A percentile compares a stretch with the other conserved stretches of the same genome.
These are phyloP conservation scores for Bursaphelenchus okinawaensis DNA, from an alignment of 2,888 invertebrate genomes.

Conservation along the genomic window DNA sequence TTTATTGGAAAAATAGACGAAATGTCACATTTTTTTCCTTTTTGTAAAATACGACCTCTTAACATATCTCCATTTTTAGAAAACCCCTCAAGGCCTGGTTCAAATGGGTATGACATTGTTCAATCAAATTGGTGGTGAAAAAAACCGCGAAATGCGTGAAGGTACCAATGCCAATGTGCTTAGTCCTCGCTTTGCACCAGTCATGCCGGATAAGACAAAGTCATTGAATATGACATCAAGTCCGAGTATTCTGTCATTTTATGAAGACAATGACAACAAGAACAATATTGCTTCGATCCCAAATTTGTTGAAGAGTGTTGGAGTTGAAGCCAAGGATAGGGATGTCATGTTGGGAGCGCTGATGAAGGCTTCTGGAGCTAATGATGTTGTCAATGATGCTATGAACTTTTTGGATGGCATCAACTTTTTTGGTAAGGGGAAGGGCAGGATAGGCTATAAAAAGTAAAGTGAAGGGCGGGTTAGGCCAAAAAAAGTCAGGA, in stretches of 20 bases:
- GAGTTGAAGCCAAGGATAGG: slow-evolving; percentile 39
- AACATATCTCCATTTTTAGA: too few species aligned
- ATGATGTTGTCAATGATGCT: slow-evolving; percentile 42
- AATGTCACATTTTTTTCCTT: too few species aligned
- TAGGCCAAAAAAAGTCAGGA: too few species aligned
- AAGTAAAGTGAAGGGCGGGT: too few species aligned
- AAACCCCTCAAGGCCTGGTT: slow-evolving; percentile 23
- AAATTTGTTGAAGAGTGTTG: slow-evolving; percentile 38
- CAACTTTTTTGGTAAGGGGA: slow-evolving; percentile 33
- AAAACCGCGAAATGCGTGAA: slow-evolving; percentile 1
- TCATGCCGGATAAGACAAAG: slow-evolving; percentile 43
- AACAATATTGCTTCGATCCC: slow-evolving; percentile 42
- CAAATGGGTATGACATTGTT: slow-evolving; percentile 23
- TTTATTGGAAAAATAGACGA: too few species aligned
- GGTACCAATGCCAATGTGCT: slow-evolving; percentile 23
- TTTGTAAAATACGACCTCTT: too few species aligned
- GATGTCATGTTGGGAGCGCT: slow-evolving; percentile 45
- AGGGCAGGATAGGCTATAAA: too few species aligned
- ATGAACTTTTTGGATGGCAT: slow-evolving; percentile 35
- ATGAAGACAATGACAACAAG: slow-evolving; percentile 32
- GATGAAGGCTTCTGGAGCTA: slow-evolving; percentile 53
- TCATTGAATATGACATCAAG: slow-evolving; percentile 37
- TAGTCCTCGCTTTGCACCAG: slow-evolving; percentile 42
- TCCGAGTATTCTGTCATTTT: slow-evolving; percentile 48
- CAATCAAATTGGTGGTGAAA: slow-evolving; percentile 13